Base-by-base conservation (phyloP, 2,797 vertebrate species). In the Parauchenoglanis ngamensis region DNA sequence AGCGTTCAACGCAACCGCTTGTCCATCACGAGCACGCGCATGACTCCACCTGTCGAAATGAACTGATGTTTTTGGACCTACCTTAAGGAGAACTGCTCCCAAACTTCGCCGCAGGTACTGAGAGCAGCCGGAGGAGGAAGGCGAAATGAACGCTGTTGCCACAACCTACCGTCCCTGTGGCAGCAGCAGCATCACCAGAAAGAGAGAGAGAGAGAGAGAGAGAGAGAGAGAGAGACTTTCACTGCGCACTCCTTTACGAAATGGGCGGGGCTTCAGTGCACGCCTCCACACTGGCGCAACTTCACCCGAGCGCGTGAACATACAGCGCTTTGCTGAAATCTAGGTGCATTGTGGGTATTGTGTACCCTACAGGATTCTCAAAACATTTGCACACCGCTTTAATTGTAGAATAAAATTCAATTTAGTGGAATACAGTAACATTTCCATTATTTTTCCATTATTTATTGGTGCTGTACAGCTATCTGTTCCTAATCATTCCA, bases 111-210 rank as follows among this genome's bases (percentile, higher is more conserved):
- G 79, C 46, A 17, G 54, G 79, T 40, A 44, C 70, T 7, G n/a
- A n/a, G 25, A 2, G 40, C 59, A 84, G 79, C 83, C 75, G 87
- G 75, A 83, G 19, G 83, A 65, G 77, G 75, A 57, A 76, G 61
- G 80, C 75, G 63, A 67, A 44, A 88, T 35, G 63, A 54, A 35
- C 44, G 61, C 76, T 88, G 76, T 70, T 84, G 84, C 85, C 52
- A 85, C 85, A 85, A 87, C 82, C 76, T 89, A 67, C 86, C 83
- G 75, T 57, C 31, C 70, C 80, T 61, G 79, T 63, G 54, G 46
- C 86, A 85, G 68, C 85, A 80, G 87, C 87, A 87, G 80, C 87
- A 81, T 3, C 72, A 49, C 35, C 4, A 40, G 23, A 75, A 4
- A 73, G n/a, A 84, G 23, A 73, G 31, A 1, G 61, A 8, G 57